phyloP scores from a whole-genome alignment of 2,113 vertebrate genomes.

The Apodemus sylvaticus region DNA sequence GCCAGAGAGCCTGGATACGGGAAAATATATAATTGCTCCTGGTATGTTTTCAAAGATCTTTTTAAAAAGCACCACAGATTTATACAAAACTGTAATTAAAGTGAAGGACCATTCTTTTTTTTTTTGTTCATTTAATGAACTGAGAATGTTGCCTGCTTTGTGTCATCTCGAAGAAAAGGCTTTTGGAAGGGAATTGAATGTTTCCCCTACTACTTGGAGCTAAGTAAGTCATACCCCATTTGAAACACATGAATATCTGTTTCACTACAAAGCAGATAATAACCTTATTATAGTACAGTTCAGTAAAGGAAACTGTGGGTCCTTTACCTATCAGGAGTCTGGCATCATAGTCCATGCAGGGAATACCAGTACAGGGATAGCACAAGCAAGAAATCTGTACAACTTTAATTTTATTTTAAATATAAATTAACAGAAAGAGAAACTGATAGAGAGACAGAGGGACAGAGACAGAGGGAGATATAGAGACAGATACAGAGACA shows the following conservation, averaged over 20 bases:
- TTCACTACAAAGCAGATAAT: not conserved
- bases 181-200: slow-evolving; percentile 23
- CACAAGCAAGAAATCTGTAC: not conserved
- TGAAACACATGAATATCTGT: not conserved
- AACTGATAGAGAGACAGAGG: not conserved
- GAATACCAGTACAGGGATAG: not conserved
- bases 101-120: not conserved
- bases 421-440: not conserved
- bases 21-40: not conserved
- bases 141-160: not conserved
- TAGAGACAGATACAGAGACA: no score
- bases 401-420: not conserved
- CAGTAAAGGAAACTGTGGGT: not conserved
- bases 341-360: no score
- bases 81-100: not conserved
- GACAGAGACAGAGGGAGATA: not conserved
- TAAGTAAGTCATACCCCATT: not conserved
- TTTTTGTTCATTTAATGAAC: not conserved
- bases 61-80: not conserved
- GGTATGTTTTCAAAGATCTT: slow-evolving; percentile 7
- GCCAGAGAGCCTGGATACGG: not conserved
- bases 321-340: not conserved
- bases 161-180: not conserved
- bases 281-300: not conserved
- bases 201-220: not conserved